Evolutionary conservation across 2,113 vertebrate species (phyloP), one percentile per base, ranked within the genome.

Genomic region (Peromyscus polionotus): DNA sequence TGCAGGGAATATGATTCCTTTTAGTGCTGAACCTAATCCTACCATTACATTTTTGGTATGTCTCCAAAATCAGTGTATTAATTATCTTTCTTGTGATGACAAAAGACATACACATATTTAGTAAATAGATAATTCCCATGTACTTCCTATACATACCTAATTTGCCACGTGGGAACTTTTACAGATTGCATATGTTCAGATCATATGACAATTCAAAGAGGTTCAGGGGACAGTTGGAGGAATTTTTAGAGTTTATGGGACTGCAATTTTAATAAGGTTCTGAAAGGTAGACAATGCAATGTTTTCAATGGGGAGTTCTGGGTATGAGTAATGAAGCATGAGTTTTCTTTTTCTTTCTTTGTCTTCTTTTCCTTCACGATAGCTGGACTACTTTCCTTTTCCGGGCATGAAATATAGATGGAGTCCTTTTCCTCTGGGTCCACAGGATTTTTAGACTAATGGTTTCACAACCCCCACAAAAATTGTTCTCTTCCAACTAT

Each of bases 1-100:
- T 97, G 95, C 33, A 90, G 93, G 86, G 88, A 83, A 93, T 1
- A 0, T 67, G 91, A 92, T 96, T 98, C 48, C 90, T 88, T 87
- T 97, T 92, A 83, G 28, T 61, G 80, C 67, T 70, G 81, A 95
- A 85, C 93, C 17, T 61, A 88, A 89, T 93, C 7, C 36, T 57
- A 4, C 31, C 45, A 1, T 85, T 48, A 95, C 22, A 65, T 76
- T 75, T 83, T 94, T 94, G 22, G 0, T 96, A 39, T 88, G 93
- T 95, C 31, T 95, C 19, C 9, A 33, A 65, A 95, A 59, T 83
- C 63, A 92, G 13, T 80, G 24, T 65, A 80, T 87, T 95, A 92
- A 94, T 87, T 96, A 19, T 28, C 59, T 96, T 22, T 3, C 45
- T 57, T 81, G 12, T 70, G 42, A 42, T 92, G 36, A 67, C 87